Percentiles rank a stretch among this genome's conserved stretches.
These are phyloP conservation scores for Pterostichus madidus DNA, from an alignment of 2,888 invertebrate species.

Conservation along the genomic window DNA sequence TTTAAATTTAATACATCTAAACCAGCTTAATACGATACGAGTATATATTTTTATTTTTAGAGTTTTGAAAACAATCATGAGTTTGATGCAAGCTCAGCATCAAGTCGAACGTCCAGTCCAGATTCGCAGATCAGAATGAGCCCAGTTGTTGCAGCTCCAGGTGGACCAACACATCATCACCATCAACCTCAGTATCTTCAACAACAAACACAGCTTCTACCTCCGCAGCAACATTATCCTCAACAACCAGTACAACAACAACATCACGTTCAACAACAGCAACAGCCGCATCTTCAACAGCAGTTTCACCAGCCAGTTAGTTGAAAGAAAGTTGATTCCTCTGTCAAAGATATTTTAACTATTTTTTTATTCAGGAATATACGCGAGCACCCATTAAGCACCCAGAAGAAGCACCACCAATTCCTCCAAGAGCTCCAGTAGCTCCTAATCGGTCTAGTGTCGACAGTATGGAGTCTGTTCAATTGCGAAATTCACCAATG, in stretches of 20 bases:
- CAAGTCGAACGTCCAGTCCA: slow-evolving; percentile 80
- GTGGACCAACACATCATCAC: slow-evolving; percentile 63
- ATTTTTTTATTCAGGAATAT: slow-evolving; percentile 16
- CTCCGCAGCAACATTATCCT: slow-evolving; percentile 69
- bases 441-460: slow-evolving; percentile 49
- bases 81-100: slow-evolving; percentile 78
- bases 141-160: slow-evolving; percentile 57
- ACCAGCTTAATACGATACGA: too few species aligned
- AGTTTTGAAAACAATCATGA: slow-evolving; percentile 72
- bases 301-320: slow-evolving; percentile 5
- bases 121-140: slow-evolving; percentile 77
- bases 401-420: slow-evolving; percentile 65
- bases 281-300: slow-evolving; percentile 68
- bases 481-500: slow-evolving; percentile 45
- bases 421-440: slow-evolving; percentile 64
- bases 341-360: too few species aligned
- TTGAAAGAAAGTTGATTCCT: not conserved
- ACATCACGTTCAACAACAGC: slow-evolving; percentile 67
- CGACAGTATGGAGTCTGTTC: slow-evolving; percentile 56
- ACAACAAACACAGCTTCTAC: slow-evolving; percentile 73
- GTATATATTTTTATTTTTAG: not conserved
- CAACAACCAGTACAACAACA: slow-evolving; percentile 71
- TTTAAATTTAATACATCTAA: not conserved
- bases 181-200: slow-evolving; percentile 69
- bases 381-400: slow-evolving; percentile 50